Evolutionary conservation across 2,113 vertebrate genomes (phyloP).

Genomic region (Indicator indicator): DNA sequence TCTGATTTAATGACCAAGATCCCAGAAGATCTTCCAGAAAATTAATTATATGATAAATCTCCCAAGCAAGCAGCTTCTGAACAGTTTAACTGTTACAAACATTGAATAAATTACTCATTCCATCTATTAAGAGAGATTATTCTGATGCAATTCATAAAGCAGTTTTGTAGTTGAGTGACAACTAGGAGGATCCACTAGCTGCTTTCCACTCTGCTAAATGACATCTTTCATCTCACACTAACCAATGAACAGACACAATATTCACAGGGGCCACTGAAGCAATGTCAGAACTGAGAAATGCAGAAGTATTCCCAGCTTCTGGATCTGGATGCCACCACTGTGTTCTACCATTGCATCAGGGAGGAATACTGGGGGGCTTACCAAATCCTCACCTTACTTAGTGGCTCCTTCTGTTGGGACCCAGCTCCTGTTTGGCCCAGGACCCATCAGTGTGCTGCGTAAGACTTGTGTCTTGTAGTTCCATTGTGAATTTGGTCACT

Average conservation of each 20-base stretch:
- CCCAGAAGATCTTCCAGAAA: conserved; percentile 22
- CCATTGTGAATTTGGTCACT: neutral
- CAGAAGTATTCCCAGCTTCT: neutral
- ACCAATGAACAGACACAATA: neutral
- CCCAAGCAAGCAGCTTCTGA: conserved; percentile 43
- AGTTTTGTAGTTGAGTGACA: neutral
- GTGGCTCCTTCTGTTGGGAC: neutral
- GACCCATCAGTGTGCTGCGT: neutral
- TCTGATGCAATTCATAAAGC: conserved; percentile 19
- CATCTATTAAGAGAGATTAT: neutral
- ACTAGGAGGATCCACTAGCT: neutral
- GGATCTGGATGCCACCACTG: neutral
- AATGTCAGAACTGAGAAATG: neutral
- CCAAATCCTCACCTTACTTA: neutral
- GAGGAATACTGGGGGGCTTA: neutral
- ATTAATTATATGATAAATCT: conserved; percentile 43
- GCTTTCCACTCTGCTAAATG: neutral
- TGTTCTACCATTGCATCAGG: neutral
- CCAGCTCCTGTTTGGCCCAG: neutral
- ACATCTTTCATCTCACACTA: neutral
- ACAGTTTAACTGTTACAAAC: conserved; percentile 33
- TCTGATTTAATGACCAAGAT: conserved; percentile 16
- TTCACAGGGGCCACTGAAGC: neutral
- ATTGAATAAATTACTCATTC: conserved; percentile 30
- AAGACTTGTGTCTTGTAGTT: neutral